Base-by-base conservation (phyloP, 2,888 invertebrate species). In the Lomographa bimaculata region DNA sequence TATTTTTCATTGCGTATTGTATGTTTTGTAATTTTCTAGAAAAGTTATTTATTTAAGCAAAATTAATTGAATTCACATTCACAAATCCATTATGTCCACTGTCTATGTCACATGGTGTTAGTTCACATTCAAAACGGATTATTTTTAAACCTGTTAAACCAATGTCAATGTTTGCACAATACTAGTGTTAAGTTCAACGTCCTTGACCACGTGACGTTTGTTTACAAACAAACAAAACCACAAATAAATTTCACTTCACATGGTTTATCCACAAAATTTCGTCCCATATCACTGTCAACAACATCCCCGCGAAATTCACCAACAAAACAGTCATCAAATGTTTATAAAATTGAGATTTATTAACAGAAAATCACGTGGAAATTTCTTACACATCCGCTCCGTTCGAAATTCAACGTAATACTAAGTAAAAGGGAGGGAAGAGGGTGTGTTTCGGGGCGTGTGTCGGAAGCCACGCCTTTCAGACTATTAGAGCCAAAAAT, bases 171-270 rank as follows among this genome's bases (percentile, higher is more conserved):
- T n/a, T n/a, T n/a, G n/a, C n/a, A 3, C 1, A n/a, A 25, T 8
- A 4, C 1, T 17, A 23, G 16, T 32, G 14, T 25, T 30, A 23
- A 52, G 51, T 39, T 50, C 52, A 45, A 20, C 27, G 28, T 60
- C 59, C 53, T 38, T 18, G 17, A 35, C 5, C 66, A 64, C 59
- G 60, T 64, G 64, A 30, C 32, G 2, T 37, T 46, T 64, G 62
- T 64, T 66, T 56, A 65, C 65, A 58, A 57, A 64, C 59, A 64
- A 57, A 55, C 47, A 61, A 46, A 53, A 50, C 32, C 28, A 36
- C 28, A 33, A 40, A 26, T 26, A 32, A 37, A 12, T 14, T 14
- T 14, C 2, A 14, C 2, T 14, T 3, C 14, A 14, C 14, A 3
- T 14, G 8, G 26, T 26, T 12, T 17, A n/a, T 5, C 5, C 7